Evolutionary conservation across 2,113 vertebrate species (phyloP).

Genomic region (Sarotherodon lohbergeri): DNA sequence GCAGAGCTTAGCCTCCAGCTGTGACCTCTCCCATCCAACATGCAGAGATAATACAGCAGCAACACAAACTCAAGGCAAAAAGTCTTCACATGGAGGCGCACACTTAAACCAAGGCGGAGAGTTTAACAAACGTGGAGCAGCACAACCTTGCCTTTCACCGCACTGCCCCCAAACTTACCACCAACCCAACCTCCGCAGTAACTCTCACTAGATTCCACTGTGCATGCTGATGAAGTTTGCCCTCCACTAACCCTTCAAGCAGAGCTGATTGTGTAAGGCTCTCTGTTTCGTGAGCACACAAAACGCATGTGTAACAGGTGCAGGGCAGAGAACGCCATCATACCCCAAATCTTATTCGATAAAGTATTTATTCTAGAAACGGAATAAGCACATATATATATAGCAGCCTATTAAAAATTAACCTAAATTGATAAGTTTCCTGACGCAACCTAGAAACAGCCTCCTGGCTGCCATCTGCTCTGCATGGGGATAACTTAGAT

Average conservation of each 20-base stretch:
- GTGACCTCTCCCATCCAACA: conserved; percentile 59
- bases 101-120: neutral
- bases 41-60: conserved; percentile 45
- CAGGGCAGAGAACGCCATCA: neutral
- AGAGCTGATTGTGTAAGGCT: neutral
- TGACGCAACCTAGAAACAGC: conserved; percentile 5
- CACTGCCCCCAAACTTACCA: conserved; percentile 1
- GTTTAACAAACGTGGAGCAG: neutral
- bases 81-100: neutral
- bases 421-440: neutral
- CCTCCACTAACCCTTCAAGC: conserved; percentile 12
- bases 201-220: neutral
- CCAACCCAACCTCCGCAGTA: neutral
- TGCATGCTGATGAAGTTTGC: conserved; percentile 35
- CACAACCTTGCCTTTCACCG: conserved; percentile 11
- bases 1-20: conserved; percentile 60
- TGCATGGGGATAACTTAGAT: neutral
- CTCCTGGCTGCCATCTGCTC: conserved; percentile 26
- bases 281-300: neutral
- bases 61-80: conserved; percentile 27
- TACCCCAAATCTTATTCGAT: neutral
- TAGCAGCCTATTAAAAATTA: conserved; percentile 5
- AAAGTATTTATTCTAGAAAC: neutral
- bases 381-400: neutral
- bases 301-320: conserved; percentile 13